A percentile compares a stretch with the other conserved stretches of the same genome.
Evolutionary conservation across 2,797 vertebrate genomes (phyloP).

Genomic region (Hydrolagus colliei): DNA sequence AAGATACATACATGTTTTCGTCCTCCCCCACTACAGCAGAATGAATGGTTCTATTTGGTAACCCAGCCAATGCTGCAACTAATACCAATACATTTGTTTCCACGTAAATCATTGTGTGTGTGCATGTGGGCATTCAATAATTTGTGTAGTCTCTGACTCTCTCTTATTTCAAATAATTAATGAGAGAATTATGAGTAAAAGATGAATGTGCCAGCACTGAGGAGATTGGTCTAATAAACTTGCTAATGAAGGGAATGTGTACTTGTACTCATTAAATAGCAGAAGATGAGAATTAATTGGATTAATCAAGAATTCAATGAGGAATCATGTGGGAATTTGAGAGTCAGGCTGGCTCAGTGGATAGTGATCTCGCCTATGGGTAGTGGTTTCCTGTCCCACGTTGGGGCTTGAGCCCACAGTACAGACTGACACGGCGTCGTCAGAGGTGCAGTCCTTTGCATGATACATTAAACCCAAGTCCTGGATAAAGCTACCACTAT

Average conservation of each 20-base stretch:
- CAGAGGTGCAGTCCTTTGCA: no score
- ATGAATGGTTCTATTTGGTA: background rate
- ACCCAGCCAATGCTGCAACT: background rate
- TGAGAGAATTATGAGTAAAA: slow-evolving; percentile 26
- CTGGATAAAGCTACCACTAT: no score
- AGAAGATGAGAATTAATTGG: slow-evolving; percentile 28
- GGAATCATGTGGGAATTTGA: background rate
- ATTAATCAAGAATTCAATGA: slow-evolving; percentile 21
- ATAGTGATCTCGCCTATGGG: no score
- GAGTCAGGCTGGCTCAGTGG: no score
- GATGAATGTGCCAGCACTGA: slow-evolving; percentile 29
- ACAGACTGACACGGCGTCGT: no score
- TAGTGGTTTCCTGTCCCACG: no score
- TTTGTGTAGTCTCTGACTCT: slow-evolving; percentile 19
- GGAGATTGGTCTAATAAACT: slow-evolving; percentile 27
- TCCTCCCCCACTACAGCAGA: background rate
- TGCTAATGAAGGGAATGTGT: slow-evolving; percentile 30
- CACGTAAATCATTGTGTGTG: background rate
- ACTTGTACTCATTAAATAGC: slow-evolving; percentile 29
- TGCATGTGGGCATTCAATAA: background rate
- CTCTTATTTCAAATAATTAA: slow-evolving; percentile 29
- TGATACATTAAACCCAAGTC: no score
- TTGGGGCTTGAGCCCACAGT: no score
- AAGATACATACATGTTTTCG: no score
- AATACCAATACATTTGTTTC: background rate